phyloP scores from a whole-genome alignment of 2,888 invertebrate genomes.

The Drosophila helvetica region DNA sequence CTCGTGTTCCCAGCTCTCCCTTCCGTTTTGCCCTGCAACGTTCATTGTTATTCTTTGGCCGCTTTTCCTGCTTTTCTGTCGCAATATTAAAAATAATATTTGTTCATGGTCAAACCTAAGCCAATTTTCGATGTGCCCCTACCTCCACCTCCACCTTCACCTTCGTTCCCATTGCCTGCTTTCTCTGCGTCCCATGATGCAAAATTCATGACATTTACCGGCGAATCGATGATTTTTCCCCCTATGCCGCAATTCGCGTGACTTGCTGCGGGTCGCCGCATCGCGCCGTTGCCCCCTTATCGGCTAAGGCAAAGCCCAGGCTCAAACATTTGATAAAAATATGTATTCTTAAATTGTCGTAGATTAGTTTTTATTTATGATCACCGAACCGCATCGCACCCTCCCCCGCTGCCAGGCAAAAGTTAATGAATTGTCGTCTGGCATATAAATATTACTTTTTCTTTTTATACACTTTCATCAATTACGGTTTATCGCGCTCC shows the following conservation, averaged over 20 bases:
- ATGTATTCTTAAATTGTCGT: constrained; percentile 43
- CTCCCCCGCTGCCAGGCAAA: constrained; percentile 10
- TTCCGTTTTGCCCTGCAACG: background rate
- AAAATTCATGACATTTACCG: constrained; percentile 32
- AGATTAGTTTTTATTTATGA: constrained; percentile 42
- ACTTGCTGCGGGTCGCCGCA: constrained; percentile 30
- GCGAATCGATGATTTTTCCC: constrained; percentile 30
- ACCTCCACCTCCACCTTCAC: background rate
- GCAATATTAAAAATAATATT: constrained; percentile 62
- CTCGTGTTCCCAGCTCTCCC: background rate
- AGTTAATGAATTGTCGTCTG: constrained; percentile 41
- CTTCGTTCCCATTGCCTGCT: background rate
- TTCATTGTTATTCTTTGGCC: constrained; percentile 27
- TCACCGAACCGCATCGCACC: constrained; percentile 8
- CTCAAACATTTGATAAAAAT: constrained; percentile 31
- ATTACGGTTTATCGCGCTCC: constrained; percentile 24
- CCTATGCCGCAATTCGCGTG: constrained; percentile 34
- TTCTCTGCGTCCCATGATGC: background rate
- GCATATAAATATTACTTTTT: constrained; percentile 23
- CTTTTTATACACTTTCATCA: constrained; percentile 22
- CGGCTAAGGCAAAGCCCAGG: constrained; percentile 21
- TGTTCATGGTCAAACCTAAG: constrained; percentile 68
- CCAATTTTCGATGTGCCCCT: constrained; percentile 59
- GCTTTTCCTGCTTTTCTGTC: constrained; percentile 34
- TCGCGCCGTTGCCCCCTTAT: constrained; percentile 18